Base-by-base conservation (phyloP, 1,140 invertebrate species). In the Pseudomyrmex flavicornis region DNA sequence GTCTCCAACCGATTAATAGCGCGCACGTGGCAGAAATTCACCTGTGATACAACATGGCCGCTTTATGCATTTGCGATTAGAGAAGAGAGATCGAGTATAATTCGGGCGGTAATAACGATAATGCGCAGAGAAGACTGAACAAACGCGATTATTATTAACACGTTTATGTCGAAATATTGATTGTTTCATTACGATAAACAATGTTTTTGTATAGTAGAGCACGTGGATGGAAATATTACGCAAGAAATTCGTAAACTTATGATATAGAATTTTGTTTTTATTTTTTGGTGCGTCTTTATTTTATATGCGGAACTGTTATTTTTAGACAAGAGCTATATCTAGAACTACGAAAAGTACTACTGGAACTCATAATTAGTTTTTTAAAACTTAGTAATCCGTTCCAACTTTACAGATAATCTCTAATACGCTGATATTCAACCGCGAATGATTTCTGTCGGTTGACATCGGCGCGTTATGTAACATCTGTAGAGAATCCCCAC, bases 41-140 rank as follows among this genome's bases (percentile, higher is more conserved):
- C 17, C 20, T 13, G 10, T 15, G 0, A 2, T 10, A n/a, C 17
- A 48, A 52, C 74, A 17, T 8, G 35, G 35, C 5, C 0, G 35
- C 35, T 66, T 76, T 22, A 35, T 66, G 22, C 5, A 66, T 76
- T 54, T 66, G 7, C 62, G 48, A 75, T 63, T 62, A 75, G 48
- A 50, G 9, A 15, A 63, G 44, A 48, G 59, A 26, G 48, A 7
- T 15, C 12, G n/a, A 12, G 7, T 46, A 12, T 12, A 56, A 77
- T 66, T 77, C 15, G 20, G n/a, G 20, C 46, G 20, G 0, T 5
- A 17, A 79, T 44, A 56, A 56, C 48, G 17, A 44, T 9, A 15
- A 9, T 26, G 9, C 4, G 15, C 35, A 20, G 1, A 10, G 0
- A 68, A 22, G 50, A 13, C 12, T 12, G 12, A 17, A 12, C 4